Percentiles rank a stretch among this genome's conserved stretches.
Evolutionary conservation across 1,140 invertebrate species (phyloP).

Genomic region (Lepidurus arcticus): DNA sequence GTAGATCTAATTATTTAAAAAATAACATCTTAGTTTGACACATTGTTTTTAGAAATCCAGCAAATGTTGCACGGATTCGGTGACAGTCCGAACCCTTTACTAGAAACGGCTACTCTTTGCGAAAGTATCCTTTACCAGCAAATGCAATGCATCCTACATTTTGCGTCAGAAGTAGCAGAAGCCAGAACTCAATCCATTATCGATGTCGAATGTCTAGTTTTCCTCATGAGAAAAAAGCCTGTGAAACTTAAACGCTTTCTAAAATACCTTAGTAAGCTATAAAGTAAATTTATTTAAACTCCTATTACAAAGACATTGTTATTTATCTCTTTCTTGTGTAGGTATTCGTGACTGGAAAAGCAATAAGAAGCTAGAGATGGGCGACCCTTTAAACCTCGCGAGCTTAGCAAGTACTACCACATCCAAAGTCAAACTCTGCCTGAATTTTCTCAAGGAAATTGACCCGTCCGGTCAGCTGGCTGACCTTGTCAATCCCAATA

Average conservation of each 20-base stretch:
- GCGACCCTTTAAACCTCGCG: background rate
- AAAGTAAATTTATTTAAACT: background rate
- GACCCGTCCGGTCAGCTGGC: conserved; percentile 26
- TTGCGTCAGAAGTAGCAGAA: conserved; percentile 51
- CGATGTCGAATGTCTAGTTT: conserved; percentile 57
- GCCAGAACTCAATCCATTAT: conserved; percentile 48
- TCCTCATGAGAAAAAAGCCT: conserved; percentile 59
- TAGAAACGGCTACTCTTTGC: conserved; percentile 59
- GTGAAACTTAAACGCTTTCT: conserved; percentile 52
- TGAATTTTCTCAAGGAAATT: conserved; percentile 25
- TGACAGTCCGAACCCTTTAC: conserved; percentile 58
- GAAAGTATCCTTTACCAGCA: conserved; percentile 61
- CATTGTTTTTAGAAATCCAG: conserved; percentile 51
- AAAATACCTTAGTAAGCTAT: conserved; percentile 55
- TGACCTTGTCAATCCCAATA: conserved; percentile 26
- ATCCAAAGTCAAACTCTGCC: conserved; percentile 15
- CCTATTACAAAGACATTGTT: background rate
- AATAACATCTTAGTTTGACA: background rate
- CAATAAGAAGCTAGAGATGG: conserved; percentile 10
- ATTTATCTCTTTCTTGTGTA: background rate
- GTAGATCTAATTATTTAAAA: too few species aligned
- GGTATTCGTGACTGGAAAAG: conserved; percentile 27
- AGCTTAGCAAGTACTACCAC: background rate
- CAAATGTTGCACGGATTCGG: conserved; percentile 68
- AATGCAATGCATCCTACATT: conserved; percentile 52